phyloP scores from a whole-genome alignment of 2,797 vertebrate species.

The Macrochelys suwanniensis region DNA sequence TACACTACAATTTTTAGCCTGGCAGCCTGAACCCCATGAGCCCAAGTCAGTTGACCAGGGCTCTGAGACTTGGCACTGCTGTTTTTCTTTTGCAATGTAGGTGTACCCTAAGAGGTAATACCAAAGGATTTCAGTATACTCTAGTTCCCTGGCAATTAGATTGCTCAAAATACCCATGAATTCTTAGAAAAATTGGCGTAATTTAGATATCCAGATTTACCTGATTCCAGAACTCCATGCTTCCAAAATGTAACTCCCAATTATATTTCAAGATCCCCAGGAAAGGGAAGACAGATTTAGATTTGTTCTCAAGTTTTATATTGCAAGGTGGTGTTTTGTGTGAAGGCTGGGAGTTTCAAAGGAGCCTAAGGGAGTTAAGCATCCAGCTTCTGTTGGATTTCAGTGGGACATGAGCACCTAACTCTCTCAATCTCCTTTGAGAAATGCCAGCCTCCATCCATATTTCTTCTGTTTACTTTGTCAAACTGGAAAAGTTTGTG shows the following conservation, averaged over 20 bases:
- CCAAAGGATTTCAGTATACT: background rate
- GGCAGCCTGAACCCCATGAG: too few relatives aligned
- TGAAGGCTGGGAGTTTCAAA: background rate
- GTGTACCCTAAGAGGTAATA: background rate
- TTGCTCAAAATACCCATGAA: background rate
- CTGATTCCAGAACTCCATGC: background rate
- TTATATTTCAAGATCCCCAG: background rate
- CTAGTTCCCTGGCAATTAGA: background rate
- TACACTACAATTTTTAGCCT: too few relatives aligned
- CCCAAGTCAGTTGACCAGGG: too few relatives aligned
- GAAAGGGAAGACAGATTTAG: background rate
- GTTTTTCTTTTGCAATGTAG: too few relatives aligned
- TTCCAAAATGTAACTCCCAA: background rate
- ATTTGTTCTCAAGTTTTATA: rapidly evolving
- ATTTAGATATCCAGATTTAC: background rate
- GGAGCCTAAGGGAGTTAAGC: background rate
- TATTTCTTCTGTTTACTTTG: background rate
- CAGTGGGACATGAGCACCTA: background rate
- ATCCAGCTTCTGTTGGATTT: background rate
- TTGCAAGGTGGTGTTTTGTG: background rate
- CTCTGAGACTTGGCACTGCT: too few relatives aligned
- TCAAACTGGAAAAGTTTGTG: background rate
- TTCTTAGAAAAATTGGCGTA: background rate
- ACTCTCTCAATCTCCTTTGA: background rate
- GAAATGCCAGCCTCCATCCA: background rate